These are phyloP conservation scores for Jaculus jaculus DNA, from an alignment of 2,113 vertebrate species.

Conservation along the genomic window DNA sequence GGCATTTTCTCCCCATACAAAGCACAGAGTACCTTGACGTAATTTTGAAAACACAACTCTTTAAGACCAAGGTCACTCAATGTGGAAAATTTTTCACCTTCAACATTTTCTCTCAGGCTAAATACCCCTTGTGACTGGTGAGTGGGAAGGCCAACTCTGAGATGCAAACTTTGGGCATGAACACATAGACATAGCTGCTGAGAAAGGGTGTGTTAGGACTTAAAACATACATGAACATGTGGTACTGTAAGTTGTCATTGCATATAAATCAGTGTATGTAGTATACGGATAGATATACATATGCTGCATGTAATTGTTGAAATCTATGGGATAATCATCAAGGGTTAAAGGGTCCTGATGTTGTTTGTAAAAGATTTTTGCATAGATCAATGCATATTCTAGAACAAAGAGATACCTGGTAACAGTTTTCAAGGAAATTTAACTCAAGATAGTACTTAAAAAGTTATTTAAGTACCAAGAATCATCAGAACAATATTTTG, in stretches of 20 bases:
- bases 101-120: background rate
- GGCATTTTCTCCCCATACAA: conserved; percentile 24
- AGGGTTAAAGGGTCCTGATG: background rate
- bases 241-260: background rate
- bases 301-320: background rate
- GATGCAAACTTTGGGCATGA: background rate
- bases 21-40: background rate
- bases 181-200: background rate
- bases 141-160: background rate
- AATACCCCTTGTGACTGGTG: background rate
- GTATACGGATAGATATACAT: background rate
- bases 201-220: background rate
- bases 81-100: background rate
- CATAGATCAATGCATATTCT: background rate
- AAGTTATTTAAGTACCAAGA: conserved; percentile 26
- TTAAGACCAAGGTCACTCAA: conserved; percentile 38
- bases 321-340: background rate
- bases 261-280: background rate
- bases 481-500: background rate
- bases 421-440: background rate
- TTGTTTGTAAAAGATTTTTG: background rate
- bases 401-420: background rate
- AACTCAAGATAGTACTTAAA: background rate
- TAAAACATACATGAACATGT: background rate
- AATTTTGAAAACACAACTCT: background rate